Evolutionary conservation across 2,888 invertebrate genomes (phyloP).

Genomic region (Hecatera dysodea): DNA sequence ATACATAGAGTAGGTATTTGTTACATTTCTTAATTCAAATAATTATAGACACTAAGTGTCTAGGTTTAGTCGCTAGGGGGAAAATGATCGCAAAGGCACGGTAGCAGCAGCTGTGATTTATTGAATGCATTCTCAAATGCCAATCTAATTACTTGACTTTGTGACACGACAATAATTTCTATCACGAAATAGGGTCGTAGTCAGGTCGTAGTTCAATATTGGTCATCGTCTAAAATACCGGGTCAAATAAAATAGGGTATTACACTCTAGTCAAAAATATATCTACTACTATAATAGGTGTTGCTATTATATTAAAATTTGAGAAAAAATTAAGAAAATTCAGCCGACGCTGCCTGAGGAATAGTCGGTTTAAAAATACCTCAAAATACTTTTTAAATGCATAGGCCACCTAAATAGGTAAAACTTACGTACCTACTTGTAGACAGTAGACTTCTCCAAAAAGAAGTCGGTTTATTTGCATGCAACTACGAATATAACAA

Average conservation of each 20-base stretch:
- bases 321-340: no score
- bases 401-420: neutral
- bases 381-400: no score
- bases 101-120: neutral
- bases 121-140: neutral
- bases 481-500: neutral
- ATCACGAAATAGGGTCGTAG: neutral
- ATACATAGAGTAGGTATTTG: no score
- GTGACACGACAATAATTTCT: neutral
- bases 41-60: no score
- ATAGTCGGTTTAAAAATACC: no score
- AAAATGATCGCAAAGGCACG: neutral
- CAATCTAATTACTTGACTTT: neutral
- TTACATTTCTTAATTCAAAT: no score
- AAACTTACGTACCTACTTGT: neutral
- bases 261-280: no score
- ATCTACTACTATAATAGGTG: no score
- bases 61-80: no score
- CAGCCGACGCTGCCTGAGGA: no score
- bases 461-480: neutral
- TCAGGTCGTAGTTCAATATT: neutral
- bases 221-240: neutral
- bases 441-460: neutral
- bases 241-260: neutral
- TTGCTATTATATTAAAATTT: no score